Conservation (phyloP, 2,888 invertebrate genomes). For the Phortica okadai region DNA sequence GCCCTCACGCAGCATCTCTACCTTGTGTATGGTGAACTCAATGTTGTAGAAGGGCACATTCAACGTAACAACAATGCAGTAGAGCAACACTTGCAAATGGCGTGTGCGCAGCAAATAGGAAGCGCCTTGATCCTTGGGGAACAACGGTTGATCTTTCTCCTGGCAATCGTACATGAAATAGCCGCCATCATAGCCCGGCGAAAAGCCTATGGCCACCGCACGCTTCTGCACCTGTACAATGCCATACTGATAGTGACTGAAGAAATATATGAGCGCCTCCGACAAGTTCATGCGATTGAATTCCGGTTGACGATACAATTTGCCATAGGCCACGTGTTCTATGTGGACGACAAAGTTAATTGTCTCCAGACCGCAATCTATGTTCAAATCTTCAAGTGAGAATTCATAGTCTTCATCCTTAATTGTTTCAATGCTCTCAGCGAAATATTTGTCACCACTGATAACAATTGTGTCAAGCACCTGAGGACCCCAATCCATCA, state of each 20-base stretch:
- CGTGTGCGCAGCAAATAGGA: constrained; percentile 81
- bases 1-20: constrained; percentile 63
- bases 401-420: constrained; percentile 79
- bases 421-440: constrained; percentile 77
- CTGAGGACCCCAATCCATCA: constrained; percentile 81
- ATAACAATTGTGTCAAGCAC: constrained; percentile 81
- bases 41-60: constrained; percentile 79
- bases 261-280: constrained; percentile 81
- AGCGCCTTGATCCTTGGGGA: constrained; percentile 79
- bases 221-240: constrained; percentile 79
- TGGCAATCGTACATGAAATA: constrained; percentile 85
- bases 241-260: constrained; percentile 78
- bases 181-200: constrained; percentile 74
- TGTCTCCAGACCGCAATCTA: constrained; percentile 79
- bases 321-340: constrained; percentile 80
- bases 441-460: constrained; percentile 80
- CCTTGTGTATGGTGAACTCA: constrained; percentile 78
- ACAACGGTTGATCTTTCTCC: constrained; percentile 80
- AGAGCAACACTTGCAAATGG: constrained; percentile 80
- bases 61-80: constrained; percentile 81
- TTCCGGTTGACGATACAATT: constrained; percentile 77
- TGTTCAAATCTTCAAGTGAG: constrained; percentile 78
- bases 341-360: constrained; percentile 79
- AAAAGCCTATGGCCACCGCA: constrained; percentile 78
- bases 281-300: constrained; percentile 80